Conservation (phyloP, 2,797 vertebrate genomes). For the Rousettus madagascariensis region DNA sequence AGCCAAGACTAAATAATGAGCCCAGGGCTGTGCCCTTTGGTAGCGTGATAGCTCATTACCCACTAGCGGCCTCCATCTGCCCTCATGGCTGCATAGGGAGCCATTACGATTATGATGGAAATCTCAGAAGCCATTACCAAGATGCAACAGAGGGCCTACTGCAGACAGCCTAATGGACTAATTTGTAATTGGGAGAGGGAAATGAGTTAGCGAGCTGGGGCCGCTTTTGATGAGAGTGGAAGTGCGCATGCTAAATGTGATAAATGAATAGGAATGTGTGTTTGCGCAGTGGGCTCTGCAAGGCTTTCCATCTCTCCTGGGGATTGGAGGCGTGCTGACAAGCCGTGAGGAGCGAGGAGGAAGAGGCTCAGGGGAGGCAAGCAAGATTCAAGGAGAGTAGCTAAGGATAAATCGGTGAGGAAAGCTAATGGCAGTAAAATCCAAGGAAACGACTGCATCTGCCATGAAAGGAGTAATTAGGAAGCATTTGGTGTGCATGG, state of each 20-base stretch:
- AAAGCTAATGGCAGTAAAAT: conserved; percentile 87
- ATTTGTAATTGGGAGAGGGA: conserved; percentile 99
- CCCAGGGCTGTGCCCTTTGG: conserved; percentile 94
- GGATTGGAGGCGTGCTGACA: conserved; percentile 87
- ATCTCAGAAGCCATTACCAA: conserved; percentile 99
- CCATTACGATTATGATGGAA: conserved; percentile 99
- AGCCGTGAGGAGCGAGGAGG: conserved; percentile 84
- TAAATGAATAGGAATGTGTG: conserved; percentile 94
- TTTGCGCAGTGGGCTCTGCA: conserved; percentile 90
- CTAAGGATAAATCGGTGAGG: conserved; percentile 88
- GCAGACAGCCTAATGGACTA: conserved; percentile 99
- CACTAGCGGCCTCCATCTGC: conserved; percentile 99
- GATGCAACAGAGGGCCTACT: conserved; percentile 97
- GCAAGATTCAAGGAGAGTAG: conserved; percentile 86
- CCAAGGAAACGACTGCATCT: conserved; percentile 85
- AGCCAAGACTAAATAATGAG: conserved; percentile 95
- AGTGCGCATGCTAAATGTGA: conserved; percentile 94
- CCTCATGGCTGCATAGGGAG: conserved; percentile 99
- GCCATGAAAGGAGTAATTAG: conserved; percentile 88
- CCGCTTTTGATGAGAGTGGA: conserved; percentile 94
- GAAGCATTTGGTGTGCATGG: conserved; percentile 86
- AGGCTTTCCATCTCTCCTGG: conserved; percentile 86
- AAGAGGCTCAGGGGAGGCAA: conserved; percentile 85
- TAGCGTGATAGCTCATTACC: conserved; percentile 99
- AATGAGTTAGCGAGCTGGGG: conserved; percentile 94